Evolutionary conservation across 30 jellyfish, hydroid and myxozoan species (phyloP), one percentile per base, ranked within the genome.

Genomic region (Chrysaora quinquecirrha): DNA sequence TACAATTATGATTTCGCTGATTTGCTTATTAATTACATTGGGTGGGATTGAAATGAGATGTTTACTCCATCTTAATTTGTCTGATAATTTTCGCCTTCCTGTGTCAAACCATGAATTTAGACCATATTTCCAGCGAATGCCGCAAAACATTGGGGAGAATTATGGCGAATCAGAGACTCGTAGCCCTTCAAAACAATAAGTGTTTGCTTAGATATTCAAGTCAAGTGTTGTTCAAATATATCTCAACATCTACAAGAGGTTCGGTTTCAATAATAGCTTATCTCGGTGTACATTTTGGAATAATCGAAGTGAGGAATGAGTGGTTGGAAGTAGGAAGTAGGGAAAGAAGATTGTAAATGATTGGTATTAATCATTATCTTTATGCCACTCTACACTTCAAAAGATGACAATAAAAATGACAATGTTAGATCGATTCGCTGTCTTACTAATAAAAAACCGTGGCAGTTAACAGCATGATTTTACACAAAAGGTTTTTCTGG

Each of bases 31-130:
- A 14, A 38, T 38, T 38, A 38, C 27, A 52, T 52, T 52, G 68
- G 68, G 68, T 52, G 68, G 24, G 68, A 52, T 10, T 16, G 24
- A 10, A 52, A 52, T 16, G 19, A 2, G 12, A 52, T 52, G 68
- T 52, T 52, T 52, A 52, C 29, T 52, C 6, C 12, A 10, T 20
- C 24, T 52, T 52, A 52, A 52, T 52, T 66, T 14, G 23, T 29
- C 14, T 66, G 49, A 31, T 76, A 63, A 64, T 78, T 78, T 64
- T 66, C 29, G 35, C 74, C 50, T 34, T 80, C 90, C 90, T 48
- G 90, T 66, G 90, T 47, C 64, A 80, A 80, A 69, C 90, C 90
- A n/a, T 19, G 71, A 11, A 71, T 67, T 48, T 25, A 46, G 32
- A 34, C 90, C 68, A 48, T 3, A 52, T 20, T 10, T 20, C 68